Conservation (phyloP, 2,888 invertebrate species). For the Polydrusus tereticollis region DNA sequence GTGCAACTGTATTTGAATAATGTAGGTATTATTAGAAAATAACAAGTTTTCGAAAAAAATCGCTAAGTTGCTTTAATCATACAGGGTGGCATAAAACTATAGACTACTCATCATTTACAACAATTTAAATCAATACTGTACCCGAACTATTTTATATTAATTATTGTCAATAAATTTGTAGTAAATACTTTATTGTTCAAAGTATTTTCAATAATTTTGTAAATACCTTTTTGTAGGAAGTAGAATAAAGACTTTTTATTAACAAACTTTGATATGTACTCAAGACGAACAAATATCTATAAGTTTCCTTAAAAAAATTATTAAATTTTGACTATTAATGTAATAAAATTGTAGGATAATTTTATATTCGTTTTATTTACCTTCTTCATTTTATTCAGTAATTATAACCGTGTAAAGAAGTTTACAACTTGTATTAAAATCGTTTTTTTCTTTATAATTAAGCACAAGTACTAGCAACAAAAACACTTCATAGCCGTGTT, state of each 20-base stretch:
- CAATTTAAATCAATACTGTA: slow-evolving; percentile 19
- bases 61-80: slow-evolving; percentile 21
- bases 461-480: too few species aligned
- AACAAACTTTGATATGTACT: slow-evolving; percentile 41
- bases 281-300: slow-evolving; percentile 9
- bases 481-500: too few species aligned
- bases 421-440: too few species aligned
- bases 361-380: slow-evolving; percentile 7
- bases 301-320: slow-evolving; percentile 42
- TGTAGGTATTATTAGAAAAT: slow-evolving; percentile 29
- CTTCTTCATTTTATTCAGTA: neutral
- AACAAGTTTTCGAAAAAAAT: slow-evolving; percentile 13
- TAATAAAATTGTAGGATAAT: slow-evolving; percentile 42
- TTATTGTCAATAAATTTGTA: slow-evolving; percentile 38
- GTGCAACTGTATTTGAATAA: slow-evolving; percentile 27
- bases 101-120: slow-evolving; percentile 12
- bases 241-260: slow-evolving; percentile 43
- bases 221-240: slow-evolving; percentile 41
- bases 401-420: too few species aligned
- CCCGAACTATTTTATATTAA: slow-evolving; percentile 24
- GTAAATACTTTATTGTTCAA: slow-evolving; percentile 9
- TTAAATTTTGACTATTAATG: slow-evolving; percentile 42
- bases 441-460: too few species aligned
- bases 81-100: slow-evolving; percentile 37
- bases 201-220: slow-evolving; percentile 39